These are phyloP conservation scores for Sardinella longiceps DNA, from an alignment of 2,797 vertebrate genomes.

Conservation along the genomic window DNA sequence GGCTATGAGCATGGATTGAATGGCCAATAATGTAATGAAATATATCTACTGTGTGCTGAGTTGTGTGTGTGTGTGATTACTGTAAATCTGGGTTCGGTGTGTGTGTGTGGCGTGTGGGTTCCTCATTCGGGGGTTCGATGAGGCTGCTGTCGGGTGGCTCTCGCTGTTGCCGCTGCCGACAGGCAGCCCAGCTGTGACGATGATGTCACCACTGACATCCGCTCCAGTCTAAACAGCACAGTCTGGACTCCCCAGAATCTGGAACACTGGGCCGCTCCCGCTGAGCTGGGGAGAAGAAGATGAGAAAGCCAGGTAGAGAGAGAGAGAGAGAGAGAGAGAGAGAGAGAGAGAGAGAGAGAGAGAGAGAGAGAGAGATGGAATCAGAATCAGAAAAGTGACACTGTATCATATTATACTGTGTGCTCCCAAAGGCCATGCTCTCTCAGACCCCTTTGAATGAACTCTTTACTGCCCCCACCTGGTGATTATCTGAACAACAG, in stretches of 20 bases:
- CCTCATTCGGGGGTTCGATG: background rate
- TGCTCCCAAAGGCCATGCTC: background rate
- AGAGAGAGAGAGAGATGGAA: background rate
- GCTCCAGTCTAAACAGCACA: slow-evolving; percentile 10
- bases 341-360: no score
- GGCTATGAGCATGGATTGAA: no score
- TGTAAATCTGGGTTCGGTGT: background rate
- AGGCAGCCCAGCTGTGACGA: background rate
- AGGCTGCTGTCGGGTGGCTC: background rate
- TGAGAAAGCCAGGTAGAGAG: background rate
- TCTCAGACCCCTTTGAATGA: background rate
- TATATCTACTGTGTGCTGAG: background rate
- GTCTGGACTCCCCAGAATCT: background rate
- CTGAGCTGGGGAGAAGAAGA: background rate
- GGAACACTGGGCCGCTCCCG: background rate
- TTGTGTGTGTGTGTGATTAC: background rate
- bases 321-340: background rate
- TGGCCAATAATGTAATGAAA: no score
- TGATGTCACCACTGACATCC: slow-evolving; percentile 15
- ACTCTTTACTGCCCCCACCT: background rate
- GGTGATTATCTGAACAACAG: background rate
- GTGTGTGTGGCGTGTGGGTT: background rate
- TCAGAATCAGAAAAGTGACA: background rate
- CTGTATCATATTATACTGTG: background rate
- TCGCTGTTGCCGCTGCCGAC: background rate